phyloP scores from a whole-genome alignment of 2,888 invertebrate species.

The Diplazon laetatorius region DNA sequence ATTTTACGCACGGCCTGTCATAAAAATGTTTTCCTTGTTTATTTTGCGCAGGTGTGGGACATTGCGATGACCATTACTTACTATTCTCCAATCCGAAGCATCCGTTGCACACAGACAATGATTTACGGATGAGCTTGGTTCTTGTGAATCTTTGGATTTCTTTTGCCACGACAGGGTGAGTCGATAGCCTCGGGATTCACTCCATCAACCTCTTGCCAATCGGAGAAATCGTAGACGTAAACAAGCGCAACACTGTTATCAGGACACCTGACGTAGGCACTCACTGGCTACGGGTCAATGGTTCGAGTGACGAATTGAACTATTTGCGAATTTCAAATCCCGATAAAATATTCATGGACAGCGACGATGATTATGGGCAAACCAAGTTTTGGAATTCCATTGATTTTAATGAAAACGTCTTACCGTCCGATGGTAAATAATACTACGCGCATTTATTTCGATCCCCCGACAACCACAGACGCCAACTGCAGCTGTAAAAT shows the following conservation, averaged over 20 bases:
- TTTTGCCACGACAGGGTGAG: slow-evolving; percentile 2
- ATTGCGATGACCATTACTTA: neutral
- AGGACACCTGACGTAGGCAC: neutral
- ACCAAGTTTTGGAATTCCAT: neutral
- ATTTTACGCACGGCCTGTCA: too few relatives aligned
- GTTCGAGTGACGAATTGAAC: neutral
- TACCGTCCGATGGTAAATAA: too few relatives aligned
- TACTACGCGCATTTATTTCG: too few relatives aligned
- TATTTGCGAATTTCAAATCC: slow-evolving; percentile 4
- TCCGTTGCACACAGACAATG: neutral
- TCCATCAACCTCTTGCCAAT: neutral
- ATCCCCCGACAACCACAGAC: too few relatives aligned
- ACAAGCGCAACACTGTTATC: neutral
- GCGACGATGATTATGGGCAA: neutral
- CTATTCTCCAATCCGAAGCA: too few relatives aligned
- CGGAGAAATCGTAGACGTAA: neutral
- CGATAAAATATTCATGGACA: neutral
- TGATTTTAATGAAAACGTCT: slow-evolving; percentile 2
- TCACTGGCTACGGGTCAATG: neutral
- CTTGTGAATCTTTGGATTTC: neutral
- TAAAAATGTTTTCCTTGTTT: neutral
- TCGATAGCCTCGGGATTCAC: too few relatives aligned
- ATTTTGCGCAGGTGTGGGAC: neutral
- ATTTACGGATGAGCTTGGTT: neutral
- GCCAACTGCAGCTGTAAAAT: too few relatives aligned